Percentiles rank a stretch among this genome's conserved stretches.
Evolutionary conservation across 2,888 invertebrate species (phyloP).

Genomic region (Drosophila tanythrix): DNA sequence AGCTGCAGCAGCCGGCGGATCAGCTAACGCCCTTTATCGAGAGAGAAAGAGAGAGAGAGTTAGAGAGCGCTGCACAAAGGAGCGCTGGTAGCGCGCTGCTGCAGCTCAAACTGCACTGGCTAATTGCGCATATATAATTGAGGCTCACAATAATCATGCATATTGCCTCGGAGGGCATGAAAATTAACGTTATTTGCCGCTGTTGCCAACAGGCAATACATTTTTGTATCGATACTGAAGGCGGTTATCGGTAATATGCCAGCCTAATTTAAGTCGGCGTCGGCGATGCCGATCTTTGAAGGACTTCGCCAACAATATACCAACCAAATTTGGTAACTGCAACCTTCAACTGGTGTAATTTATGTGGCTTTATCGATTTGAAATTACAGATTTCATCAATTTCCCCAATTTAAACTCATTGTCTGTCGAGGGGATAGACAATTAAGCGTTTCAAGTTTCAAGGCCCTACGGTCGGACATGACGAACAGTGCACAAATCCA

Average conservation of each 20-base stretch:
- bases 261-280: background rate
- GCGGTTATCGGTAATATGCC: background rate
- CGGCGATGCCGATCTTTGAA: background rate
- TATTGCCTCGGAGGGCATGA: background rate
- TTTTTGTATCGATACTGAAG: background rate
- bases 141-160: background rate
- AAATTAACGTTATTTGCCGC: background rate
- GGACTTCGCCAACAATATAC: background rate
- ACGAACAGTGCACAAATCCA: too few relatives aligned
- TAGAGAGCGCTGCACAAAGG: background rate
- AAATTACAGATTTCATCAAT: background rate
- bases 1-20: background rate
- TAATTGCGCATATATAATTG: too few relatives aligned
- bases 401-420: background rate
- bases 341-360: background rate
- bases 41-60: background rate
- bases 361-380: background rate
- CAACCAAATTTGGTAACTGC: background rate
- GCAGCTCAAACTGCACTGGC: too few relatives aligned
- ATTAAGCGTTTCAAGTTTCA: background rate
- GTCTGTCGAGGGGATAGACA: background rate
- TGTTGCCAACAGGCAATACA: background rate
- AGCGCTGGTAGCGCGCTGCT: background rate
- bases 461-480: too few relatives aligned
- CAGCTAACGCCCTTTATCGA: background rate